Evolutionary conservation across 2,113 vertebrate genomes (phyloP).

Genomic region (Psittacara wagleri): DNA sequence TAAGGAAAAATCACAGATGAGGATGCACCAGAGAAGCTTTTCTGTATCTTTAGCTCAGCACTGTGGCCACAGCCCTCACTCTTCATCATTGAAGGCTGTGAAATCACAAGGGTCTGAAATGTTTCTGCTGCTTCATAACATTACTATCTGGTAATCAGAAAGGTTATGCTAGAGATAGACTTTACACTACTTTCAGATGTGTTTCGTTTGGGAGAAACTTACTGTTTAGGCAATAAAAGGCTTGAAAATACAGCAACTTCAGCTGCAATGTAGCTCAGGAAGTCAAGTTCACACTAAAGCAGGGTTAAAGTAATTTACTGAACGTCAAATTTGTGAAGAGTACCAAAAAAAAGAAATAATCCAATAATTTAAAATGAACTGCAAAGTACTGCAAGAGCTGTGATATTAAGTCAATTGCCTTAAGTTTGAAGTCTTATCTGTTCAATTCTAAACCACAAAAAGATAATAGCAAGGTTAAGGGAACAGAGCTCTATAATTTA

Average conservation of each 20-base stretch:
- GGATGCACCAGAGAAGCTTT: not conserved
- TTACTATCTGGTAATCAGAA: not conserved
- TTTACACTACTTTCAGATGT: not conserved
- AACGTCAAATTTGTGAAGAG: not conserved
- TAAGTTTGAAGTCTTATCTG: not conserved
- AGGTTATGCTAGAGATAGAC: not conserved
- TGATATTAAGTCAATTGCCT: not conserved
- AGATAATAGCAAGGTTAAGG: not conserved
- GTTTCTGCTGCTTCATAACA: not conserved
- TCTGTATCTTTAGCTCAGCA: not conserved
- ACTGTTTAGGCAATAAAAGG: not conserved
- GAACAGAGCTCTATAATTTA: not conserved
- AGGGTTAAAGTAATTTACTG: not conserved
- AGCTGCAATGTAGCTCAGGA: not conserved
- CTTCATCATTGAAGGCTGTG: not conserved
- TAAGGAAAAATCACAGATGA: not conserved
- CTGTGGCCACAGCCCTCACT: not conserved
- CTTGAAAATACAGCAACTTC: not conserved
- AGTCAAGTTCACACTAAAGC: not conserved
- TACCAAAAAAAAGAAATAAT: not conserved
- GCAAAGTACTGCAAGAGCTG: not conserved
- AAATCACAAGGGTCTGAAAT: not conserved
- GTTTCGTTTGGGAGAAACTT: not conserved
- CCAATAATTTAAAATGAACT: not conserved
- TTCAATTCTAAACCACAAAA: not conserved